Evolutionary conservation across 1,140 invertebrate species (phyloP), one percentile per base, ranked within the genome.

Genomic region (Leptinotarsa defecta): DNA sequence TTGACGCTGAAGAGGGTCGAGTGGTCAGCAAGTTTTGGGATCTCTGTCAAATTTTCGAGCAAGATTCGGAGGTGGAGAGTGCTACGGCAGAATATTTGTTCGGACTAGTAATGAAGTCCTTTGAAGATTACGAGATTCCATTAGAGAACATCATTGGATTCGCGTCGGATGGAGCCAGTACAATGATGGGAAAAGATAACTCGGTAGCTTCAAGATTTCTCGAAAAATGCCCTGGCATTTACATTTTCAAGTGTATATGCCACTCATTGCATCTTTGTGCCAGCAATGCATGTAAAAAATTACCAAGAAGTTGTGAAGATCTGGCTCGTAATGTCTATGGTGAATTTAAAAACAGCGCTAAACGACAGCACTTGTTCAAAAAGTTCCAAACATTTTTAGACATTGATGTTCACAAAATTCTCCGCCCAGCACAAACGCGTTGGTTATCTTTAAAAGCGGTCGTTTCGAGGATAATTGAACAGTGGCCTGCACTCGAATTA

Each of bases 181-280:
- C 76, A 1, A 86, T 86, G 85, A 82, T 86, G 78, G 85, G 85
- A 3, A 48, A 24, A 13, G 22, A 81, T 27, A 85, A 86, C 78
- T 86, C 80, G 13, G 22, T 24, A 24, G 22, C 22, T 24, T 73
- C 24, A 20, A 57, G 81, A 72, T 76, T 86, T 68, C 22, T 64
- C 52, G 67, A 81, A 63, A 52, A 69, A 71, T 83, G 73, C 61
- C 83, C 84, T 19, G 82, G 81, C 3, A 83, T 86, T 4, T 69
- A 65, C 15, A 77, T 86, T 4, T 76, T 83, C 27, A 86, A 86
- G 81, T 87, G 85, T 81, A 75, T 86, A 13, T 86, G 85, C 73
- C 85, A 86, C 74, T 84, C 81, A 27, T 74, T 84, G 27, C 83
- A 85, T 77, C 74, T 86, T 13, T 84, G 81, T 76, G 83, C 81